phyloP scores from a whole-genome alignment of 2,797 vertebrate genomes.

The Hippocampus kuda region DNA sequence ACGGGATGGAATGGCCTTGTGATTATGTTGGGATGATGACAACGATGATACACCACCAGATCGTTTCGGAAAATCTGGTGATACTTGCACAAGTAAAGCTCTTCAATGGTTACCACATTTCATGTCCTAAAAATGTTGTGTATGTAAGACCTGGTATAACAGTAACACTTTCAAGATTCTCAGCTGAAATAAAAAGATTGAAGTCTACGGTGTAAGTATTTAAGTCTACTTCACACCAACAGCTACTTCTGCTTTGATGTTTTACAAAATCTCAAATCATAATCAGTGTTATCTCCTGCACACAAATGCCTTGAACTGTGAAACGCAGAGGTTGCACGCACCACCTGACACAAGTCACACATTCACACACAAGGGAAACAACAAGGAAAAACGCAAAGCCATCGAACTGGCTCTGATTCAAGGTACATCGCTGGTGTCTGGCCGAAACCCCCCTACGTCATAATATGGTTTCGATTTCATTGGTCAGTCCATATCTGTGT shows the following conservation, averaged over 20 bases:
- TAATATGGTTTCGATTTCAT: too few relatives aligned
- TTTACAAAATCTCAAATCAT: conserved; percentile 26
- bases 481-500: too few relatives aligned
- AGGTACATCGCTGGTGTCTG: conserved; percentile 4
- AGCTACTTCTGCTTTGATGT: conserved; percentile 31
- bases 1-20: conserved; percentile 41
- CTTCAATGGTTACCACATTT: background rate
- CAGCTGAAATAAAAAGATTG: background rate
- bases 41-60: conserved; percentile 54
- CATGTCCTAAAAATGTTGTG: background rate
- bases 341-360: conserved; percentile 41
- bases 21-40: conserved; percentile 52
- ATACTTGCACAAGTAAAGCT: conserved; percentile 35
- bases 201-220: conserved; percentile 37
- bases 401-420: conserved; percentile 56
- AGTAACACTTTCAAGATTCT: background rate
- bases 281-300: conserved; percentile 21
- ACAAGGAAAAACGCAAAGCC: conserved; percentile 37
- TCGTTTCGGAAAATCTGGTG: conserved; percentile 46
- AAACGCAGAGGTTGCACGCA: conserved; percentile 39
- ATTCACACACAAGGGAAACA: conserved; percentile 27
- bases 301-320: conserved; percentile 29
- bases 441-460: too few relatives aligned
- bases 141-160: background rate
- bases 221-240: conserved; percentile 26